phyloP scores from a whole-genome alignment of 2,113 vertebrate genomes.

The Myotis yumanensis region DNA sequence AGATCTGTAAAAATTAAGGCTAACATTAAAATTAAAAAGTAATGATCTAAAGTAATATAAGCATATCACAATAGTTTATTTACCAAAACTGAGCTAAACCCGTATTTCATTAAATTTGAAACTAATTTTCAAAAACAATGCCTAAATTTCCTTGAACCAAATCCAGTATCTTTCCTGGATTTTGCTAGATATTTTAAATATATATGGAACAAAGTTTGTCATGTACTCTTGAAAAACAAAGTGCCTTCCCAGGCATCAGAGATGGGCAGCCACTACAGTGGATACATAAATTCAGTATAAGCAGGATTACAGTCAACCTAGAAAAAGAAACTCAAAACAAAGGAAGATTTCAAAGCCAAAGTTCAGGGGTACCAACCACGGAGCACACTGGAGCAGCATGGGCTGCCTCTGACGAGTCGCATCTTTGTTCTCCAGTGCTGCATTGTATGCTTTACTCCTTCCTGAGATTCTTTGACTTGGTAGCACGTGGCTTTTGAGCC shows the following conservation, averaged over 20 bases:
- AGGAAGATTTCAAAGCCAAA: neutral
- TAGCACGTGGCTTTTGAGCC: conserved; percentile 11
- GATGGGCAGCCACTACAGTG: neutral
- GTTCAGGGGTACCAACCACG: neutral
- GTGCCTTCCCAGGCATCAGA: neutral
- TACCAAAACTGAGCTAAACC: neutral
- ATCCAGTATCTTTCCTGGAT: neutral
- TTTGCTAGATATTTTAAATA: neutral
- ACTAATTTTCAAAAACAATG: neutral
- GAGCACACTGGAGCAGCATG: accelerated
- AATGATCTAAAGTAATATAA: conserved; percentile 12
- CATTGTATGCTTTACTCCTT: neutral
- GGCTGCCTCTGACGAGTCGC: neutral
- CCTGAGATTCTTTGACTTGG: neutral
- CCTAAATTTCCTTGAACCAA: neutral
- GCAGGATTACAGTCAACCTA: neutral
- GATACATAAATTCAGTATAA: neutral
- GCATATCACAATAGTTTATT: conserved; percentile 14
- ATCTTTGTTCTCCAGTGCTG: neutral
- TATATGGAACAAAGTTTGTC: neutral
- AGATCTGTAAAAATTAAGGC: neutral
- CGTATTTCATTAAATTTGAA: conserved; percentile 14
- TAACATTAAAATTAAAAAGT: neutral
- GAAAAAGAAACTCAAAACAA: neutral
- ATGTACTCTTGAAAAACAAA: neutral